Conservation (phyloP, 2,888 invertebrate species). For the Pegoplata infirma region DNA sequence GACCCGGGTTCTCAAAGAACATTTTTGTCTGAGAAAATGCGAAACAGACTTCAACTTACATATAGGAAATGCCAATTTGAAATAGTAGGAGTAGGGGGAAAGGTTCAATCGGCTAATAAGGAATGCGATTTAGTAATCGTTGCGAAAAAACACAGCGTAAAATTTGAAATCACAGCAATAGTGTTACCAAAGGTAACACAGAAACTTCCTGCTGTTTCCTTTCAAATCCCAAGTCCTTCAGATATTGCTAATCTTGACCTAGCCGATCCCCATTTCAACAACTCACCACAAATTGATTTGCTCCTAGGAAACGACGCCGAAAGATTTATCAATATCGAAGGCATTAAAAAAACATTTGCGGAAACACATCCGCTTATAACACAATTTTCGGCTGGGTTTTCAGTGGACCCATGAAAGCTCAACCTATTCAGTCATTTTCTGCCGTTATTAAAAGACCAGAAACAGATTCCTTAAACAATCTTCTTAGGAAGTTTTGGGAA, state of each 20-base stretch:
- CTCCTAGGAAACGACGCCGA: slow-evolving; percentile 17
- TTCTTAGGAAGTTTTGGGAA: slow-evolving; percentile 1
- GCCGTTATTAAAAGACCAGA: background rate
- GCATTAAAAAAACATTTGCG: slow-evolving; percentile 16
- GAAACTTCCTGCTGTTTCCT: background rate
- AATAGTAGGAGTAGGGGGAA: slow-evolving; percentile 22
- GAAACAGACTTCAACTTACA: background rate
- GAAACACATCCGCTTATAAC: no score
- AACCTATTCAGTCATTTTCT: background rate
- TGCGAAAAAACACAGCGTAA: background rate
- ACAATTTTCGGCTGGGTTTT: background rate
- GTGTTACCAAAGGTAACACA: slow-evolving; percentile 20
- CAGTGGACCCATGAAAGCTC: background rate
- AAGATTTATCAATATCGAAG: no score
- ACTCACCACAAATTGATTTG: slow-evolving; percentile 9
- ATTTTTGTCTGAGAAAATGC: no score
- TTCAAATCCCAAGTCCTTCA: background rate
- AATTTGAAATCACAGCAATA: slow-evolving; percentile 3
- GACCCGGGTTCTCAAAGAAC: slow-evolving; percentile 33
- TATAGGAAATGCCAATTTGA: background rate
- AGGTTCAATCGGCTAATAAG: slow-evolving; percentile 12
- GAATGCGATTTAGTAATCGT: slow-evolving; percentile 6
- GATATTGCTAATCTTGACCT: slow-evolving; percentile 12
- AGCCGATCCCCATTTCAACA: slow-evolving; percentile 11
- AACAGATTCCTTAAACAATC: background rate